Evolutionary conservation across 2,797 vertebrate species (phyloP).

Genomic region (Otus scops): DNA sequence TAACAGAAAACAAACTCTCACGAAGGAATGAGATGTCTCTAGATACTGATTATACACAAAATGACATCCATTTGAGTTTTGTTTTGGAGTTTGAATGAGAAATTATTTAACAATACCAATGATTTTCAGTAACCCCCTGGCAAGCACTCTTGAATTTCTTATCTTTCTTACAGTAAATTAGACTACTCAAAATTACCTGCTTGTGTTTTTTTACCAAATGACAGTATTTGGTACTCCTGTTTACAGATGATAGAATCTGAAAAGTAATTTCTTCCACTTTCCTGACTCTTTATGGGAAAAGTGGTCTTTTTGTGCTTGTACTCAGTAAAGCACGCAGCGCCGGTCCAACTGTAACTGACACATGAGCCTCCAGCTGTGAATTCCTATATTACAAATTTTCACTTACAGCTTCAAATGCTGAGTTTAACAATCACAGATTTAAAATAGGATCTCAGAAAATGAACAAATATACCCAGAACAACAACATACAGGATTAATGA

Average conservation of each 20-base stretch:
- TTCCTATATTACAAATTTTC: not conserved
- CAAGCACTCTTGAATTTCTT: not conserved
- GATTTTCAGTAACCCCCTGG: not conserved
- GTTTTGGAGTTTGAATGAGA: slow-evolving; percentile 14
- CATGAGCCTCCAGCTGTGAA: slow-evolving; percentile 42
- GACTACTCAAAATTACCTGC: slow-evolving; percentile 1
- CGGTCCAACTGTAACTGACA: not conserved
- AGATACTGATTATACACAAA: slow-evolving; percentile 1
- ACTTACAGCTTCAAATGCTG: not conserved
- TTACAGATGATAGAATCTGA: slow-evolving; percentile 20
- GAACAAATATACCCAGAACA: not conserved
- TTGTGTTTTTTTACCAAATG: not conserved
- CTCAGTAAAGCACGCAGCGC: not conserved
- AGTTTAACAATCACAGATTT: not conserved
- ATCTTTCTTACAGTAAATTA: not conserved
- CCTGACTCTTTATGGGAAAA: not conserved
- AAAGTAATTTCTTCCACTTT: slow-evolving; percentile 42
- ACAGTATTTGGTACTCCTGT: not conserved
- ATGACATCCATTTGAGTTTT: not conserved
- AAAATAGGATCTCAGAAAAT: not conserved
- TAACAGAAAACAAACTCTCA: slow-evolving; percentile 24
- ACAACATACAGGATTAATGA: not conserved
- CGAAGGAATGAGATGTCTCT: not conserved
- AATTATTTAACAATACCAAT: not conserved
- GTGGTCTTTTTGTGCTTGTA: slow-evolving; percentile 5